These are phyloP conservation scores for Didymodactylos carnosus DNA, from an alignment of 2,888 invertebrate species.

Conservation along the genomic window DNA sequence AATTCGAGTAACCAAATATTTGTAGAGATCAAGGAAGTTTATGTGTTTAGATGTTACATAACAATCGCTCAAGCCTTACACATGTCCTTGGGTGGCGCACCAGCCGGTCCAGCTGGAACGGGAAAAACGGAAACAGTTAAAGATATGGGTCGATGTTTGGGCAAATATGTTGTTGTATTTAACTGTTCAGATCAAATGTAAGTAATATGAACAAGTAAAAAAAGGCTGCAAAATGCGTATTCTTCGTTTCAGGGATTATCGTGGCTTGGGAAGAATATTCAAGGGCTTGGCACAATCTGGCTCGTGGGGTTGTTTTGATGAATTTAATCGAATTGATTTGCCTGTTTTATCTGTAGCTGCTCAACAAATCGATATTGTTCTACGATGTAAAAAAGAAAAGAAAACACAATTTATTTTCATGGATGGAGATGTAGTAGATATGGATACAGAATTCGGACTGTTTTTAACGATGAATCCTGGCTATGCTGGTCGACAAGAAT, in stretches of 20 bases:
- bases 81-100: slow-evolving; percentile 78
- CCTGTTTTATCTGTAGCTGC: slow-evolving; percentile 84
- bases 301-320: slow-evolving; percentile 93
- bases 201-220: background rate
- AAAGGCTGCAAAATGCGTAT: slow-evolving; percentile 21
- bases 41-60: slow-evolving; percentile 73
- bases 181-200: slow-evolving; percentile 91
- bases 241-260: slow-evolving; percentile 50
- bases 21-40: too few relatives aligned
- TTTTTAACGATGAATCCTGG: slow-evolving; percentile 97
- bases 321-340: slow-evolving; percentile 75
- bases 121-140: slow-evolving; percentile 94
- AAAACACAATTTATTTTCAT: slow-evolving; percentile 72
- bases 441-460: slow-evolving; percentile 87
- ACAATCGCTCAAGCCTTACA: slow-evolving; percentile 81
- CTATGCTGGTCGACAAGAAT: slow-evolving; percentile 79
- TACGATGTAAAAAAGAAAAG: slow-evolving; percentile 78
- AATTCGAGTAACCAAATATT: background rate
- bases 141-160: slow-evolving; percentile 90
- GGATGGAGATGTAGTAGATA: slow-evolving; percentile 72
- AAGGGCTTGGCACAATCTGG: slow-evolving; percentile 80
- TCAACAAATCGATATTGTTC: slow-evolving; percentile 75
- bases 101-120: slow-evolving; percentile 62
- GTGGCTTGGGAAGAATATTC: slow-evolving; percentile 78
- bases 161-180: slow-evolving; percentile 78